phyloP scores from a whole-genome alignment of 2,888 invertebrate species.

The Pseudococcus longispinus region DNA sequence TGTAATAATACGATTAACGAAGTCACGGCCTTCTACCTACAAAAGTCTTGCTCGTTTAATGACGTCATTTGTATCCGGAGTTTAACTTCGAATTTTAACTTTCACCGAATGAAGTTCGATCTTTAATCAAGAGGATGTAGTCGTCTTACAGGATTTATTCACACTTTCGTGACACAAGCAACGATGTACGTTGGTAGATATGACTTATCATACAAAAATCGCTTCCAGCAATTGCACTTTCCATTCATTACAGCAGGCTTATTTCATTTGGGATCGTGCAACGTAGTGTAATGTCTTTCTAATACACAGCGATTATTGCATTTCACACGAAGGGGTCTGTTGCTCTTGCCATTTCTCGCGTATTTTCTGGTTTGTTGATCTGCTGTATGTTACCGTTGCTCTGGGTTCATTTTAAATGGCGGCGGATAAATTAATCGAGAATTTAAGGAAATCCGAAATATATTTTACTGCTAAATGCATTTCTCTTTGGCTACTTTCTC shows the following conservation, averaged over 20 bases:
- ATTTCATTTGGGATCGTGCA: not conserved
- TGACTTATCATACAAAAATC: not conserved
- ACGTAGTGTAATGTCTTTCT: not conserved
- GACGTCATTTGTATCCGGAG: conserved; percentile 52
- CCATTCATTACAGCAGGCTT: not conserved
- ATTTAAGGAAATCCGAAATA: conserved; percentile 13
- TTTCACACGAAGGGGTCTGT: not conserved
- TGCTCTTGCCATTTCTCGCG: not conserved
- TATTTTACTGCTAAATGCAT: not conserved
- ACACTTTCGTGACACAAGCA: not conserved
- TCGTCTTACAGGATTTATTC: conserved; percentile 42
- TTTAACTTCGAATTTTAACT: conserved; percentile 45
- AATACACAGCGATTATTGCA: not conserved
- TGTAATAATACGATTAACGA: conserved; percentile 41
- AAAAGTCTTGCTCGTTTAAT: conserved; percentile 48
- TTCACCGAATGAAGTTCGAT: conserved; percentile 45
- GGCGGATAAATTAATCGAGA: not conserved
- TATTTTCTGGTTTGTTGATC: not conserved
- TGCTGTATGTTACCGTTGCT: not conserved
- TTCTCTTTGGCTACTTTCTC: conserved; percentile 18
- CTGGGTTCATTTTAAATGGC: not conserved
- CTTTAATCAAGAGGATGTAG: conserved; percentile 1
- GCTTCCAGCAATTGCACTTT: conserved; percentile 19
- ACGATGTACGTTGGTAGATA: not conserved
- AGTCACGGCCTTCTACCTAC: conserved; percentile 53